Evolutionary conservation across 2,113 vertebrate genomes (phyloP).

Genomic region (Cinclus cinclus): DNA sequence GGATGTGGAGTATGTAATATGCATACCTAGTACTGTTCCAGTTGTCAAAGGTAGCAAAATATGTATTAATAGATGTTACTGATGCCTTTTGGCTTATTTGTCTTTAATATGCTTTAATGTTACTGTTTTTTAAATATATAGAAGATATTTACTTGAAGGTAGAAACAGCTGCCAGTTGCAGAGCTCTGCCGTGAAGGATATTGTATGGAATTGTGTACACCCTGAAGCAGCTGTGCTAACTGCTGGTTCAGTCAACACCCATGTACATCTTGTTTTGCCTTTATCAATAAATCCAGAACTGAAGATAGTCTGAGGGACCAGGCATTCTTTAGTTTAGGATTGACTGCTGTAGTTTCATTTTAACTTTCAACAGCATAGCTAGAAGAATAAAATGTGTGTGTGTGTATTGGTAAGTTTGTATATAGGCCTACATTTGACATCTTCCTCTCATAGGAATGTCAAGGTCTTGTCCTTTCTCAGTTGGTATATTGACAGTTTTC

Average conservation of each 20-base stretch:
- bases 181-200: neutral
- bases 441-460: neutral
- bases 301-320: neutral
- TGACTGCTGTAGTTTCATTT: neutral
- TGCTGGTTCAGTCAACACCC: neutral
- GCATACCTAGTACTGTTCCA: neutral
- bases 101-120: neutral
- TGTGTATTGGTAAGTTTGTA: fast-evolving
- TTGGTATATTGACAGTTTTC: neutral
- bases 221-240: neutral
- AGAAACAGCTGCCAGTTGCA: neutral
- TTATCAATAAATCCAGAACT: neutral
- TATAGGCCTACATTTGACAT: neutral
- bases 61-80: neutral
- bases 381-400: neutral
- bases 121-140: neutral
- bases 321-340: neutral
- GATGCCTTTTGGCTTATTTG: neutral
- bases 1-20: neutral
- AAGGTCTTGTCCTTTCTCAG: neutral
- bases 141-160: neutral
- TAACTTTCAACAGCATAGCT: neutral
- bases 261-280: neutral
- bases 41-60: neutral
- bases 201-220: neutral